Evolutionary conservation across 2,113 vertebrate genomes (phyloP), one percentile per base, ranked within the genome.

Genomic region (Odobenus rosmarus): DNA sequence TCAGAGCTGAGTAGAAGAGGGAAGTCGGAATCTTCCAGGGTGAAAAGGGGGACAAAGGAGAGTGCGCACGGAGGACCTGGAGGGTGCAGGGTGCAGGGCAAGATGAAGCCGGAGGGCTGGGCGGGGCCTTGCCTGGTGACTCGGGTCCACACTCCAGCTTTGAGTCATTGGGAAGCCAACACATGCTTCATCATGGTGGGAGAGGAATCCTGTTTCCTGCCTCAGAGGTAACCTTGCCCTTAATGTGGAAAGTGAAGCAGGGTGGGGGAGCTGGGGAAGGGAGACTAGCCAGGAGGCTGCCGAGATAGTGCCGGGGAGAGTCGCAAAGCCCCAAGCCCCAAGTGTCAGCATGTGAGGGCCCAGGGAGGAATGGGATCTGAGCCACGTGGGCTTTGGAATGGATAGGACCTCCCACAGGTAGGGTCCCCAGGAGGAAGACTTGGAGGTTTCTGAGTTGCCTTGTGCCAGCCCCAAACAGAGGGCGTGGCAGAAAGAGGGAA

Each of bases 381-480:
- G 42, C 16, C 1, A 0, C 5, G 28, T 11, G 7, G 82, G 53
- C 42, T 51, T 6, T 72, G 74, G 79, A n/a, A 23, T 16, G 19
- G 39, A 28, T 0, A 76, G 36, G 42, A 39, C 36, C 19, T 51
- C 3, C 77, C 28, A 28, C 49, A 33, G 18, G 51, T 7, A 90
- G 76, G 28, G 69, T 3, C 31, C 7, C 1, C 2, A 24, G 28
- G 9, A 57, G 26, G 77, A 39, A 12, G 57, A 59, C 14, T 39
- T 81, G 31, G 36, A 96, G 39, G n/a, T 51, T 91, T 93, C 93
- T 42, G 23, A 67, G 19, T 42, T 95, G 92, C 62, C 51, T 81
- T 53, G 8, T 79, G 74, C 64, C n/a, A 76, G n/a, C 26, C 61
- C 23, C 61, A 92, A 51, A 24, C 23, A 71, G 55, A 81, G 13